These are phyloP conservation scores for Mastigias papua DNA, from an alignment of 30 jellyfish, hydroid and myxozoan species.

Conservation along the genomic window DNA sequence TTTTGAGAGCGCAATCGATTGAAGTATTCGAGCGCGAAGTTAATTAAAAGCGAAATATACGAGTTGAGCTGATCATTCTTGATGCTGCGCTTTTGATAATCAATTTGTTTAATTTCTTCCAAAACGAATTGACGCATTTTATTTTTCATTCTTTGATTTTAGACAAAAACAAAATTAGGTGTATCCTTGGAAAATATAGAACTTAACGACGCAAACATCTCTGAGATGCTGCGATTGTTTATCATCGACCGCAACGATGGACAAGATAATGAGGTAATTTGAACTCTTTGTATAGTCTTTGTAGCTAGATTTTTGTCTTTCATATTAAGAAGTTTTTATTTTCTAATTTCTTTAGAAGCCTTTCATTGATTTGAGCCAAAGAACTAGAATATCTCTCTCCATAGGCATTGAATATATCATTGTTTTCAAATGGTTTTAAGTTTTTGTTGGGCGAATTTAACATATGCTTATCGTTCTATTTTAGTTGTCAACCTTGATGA, in stretches of 20 bases:
- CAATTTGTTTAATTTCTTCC: no score
- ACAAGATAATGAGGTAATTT: conserved; percentile 53
- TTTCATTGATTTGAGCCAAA: no score
- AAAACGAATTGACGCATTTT: no score
- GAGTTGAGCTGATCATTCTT: no score
- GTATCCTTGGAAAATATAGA: conserved; percentile 80
- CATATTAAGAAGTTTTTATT: neutral
- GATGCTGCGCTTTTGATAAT: no score
- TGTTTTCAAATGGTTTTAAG: neutral
- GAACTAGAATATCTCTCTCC: no score
- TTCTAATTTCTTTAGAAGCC: no score
- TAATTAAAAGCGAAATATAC: no score
- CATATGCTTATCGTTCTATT: neutral
- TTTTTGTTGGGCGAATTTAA: neutral
- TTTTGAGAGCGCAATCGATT: no score
- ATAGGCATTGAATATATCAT: no score
- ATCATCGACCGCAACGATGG: conserved; percentile 85
- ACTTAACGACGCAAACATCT: conserved; percentile 83
- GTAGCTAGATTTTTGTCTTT: neutral
- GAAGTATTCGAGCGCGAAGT: no score
- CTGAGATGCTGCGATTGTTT: conserved; percentile 93
- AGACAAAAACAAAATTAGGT: conserved; percentile 88
- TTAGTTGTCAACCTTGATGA: conserved; percentile 70
- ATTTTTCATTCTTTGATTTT: neutral
- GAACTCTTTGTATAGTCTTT: neutral